A percentile compares a stretch with the other conserved stretches of the same genome.
These are phyloP conservation scores for Falco berigora DNA, from an alignment of 2,797 vertebrate genomes.

Conservation along the genomic window DNA sequence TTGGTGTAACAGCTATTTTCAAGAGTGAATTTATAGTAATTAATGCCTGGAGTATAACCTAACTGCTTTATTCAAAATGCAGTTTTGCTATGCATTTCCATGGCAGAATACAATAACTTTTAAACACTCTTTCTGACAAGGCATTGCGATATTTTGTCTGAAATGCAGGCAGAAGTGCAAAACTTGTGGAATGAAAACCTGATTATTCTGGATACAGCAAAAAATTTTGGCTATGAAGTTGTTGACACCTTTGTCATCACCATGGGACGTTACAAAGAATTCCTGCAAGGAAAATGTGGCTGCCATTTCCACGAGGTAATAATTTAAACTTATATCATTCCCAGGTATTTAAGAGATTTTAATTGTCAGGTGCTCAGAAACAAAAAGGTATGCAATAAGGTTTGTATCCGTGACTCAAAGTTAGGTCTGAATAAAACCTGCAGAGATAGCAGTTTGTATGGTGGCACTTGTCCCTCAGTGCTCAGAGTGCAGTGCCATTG, in stretches of 20 bases:
- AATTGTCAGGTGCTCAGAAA: not conserved
- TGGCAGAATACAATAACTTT: not conserved
- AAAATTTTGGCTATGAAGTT: constrained; percentile 83
- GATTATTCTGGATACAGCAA: constrained; percentile 82
- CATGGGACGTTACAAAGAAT: constrained; percentile 93
- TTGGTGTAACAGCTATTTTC: not conserved
- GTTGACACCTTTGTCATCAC: constrained; percentile 92
- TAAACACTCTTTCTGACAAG: constrained; percentile 9
- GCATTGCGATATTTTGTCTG: constrained; percentile 16
- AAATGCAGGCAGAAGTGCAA: constrained; percentile 80
- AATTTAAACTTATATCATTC: not conserved
- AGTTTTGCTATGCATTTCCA: not conserved
- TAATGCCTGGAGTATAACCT: not conserved
- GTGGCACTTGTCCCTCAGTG: accelerated
- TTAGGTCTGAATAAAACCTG: not conserved
- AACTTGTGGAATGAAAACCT: constrained; percentile 82
- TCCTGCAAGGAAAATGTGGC: constrained; percentile 89
- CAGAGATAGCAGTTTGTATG: not conserved
- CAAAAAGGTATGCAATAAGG: not conserved
- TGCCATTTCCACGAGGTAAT: constrained; percentile 96
- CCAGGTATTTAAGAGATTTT: not conserved
- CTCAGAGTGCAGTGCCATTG: not conserved
- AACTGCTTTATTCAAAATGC: not conserved
- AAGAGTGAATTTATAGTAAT: not conserved
- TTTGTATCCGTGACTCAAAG: not conserved